Evolutionary conservation across 2,797 vertebrate species (phyloP), one percentile per base, ranked within the genome.

Genomic region (Perdix hodgsoniae): DNA sequence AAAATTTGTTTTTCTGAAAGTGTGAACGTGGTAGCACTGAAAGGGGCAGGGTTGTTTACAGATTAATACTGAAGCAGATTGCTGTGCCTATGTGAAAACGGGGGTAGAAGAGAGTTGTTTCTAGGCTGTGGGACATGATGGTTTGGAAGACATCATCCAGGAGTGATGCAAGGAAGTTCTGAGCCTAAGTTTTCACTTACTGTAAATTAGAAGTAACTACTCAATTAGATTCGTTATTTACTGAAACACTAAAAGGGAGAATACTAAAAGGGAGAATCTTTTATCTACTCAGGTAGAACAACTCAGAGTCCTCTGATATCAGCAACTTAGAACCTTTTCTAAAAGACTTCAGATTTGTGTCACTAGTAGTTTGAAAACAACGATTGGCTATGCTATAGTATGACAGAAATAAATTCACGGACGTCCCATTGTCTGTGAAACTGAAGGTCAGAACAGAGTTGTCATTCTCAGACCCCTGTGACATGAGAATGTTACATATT

Each of bases 1-100:
- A 97, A 96, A 95, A 94, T 91, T 96, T 97, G 94, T 97, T 97
- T 97, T 97, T 86, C 94, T 96, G 89, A 80, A 96, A 96, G 85
- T 54, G 27, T 50, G 40, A 40, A 54, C n/a, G 13, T 63, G 67
- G 54, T 77, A 45, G 90, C 59, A 16, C 80, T 90, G 85, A 94
- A 80, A 93, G 81, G 37, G 82, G 67, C 63, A 65, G 83, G 75
- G 72, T 65, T 97, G 59, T 95, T 96, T 92, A 92, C 83, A 86
- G 45, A 61, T 35, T 50, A 86, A 73, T 83, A 85, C 14, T 63
- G 74, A 76, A 74, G 59, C 52, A 84, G 40, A 76, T 74, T 87
- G 69, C 54, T 90, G 47, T 33, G 57, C 22, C 59, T 67, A 26
- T 35, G 40, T 42, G 63, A 90, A 94, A 90, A 79, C 14, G 26